Evolutionary conservation across 2,888 invertebrate species (phyloP), one percentile per base, ranked within the genome.

Genomic region (Clivina fossor): DNA sequence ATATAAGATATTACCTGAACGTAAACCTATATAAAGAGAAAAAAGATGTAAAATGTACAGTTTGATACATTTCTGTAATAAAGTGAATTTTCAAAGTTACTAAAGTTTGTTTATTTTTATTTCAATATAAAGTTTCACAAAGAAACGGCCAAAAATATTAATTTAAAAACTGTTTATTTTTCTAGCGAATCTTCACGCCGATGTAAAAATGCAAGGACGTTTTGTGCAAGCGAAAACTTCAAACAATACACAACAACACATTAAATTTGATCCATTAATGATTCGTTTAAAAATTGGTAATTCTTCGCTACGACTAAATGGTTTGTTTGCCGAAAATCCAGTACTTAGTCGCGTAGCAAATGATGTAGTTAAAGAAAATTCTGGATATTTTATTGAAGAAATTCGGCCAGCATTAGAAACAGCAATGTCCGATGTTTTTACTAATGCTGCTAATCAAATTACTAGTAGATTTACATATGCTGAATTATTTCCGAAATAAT

Each of bases 401-500:
- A 79, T 87, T 61, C 79, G 77, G 59, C 86, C 86, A 4, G 81
- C 80, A 16, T 67, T 86, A 65, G 85, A 86, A 65, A 71, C 76
- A 35, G 78, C 83, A 11, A 75, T 86, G 35, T 78, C 81, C 2
- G 80, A 83, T 40, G 79, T 84, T 56, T 84, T 87, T 63, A 84
- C 85, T 0, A 80, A 81, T 59, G 83, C 85, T 66, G 83, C 86
- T 0, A 86, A 86, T 65, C 83, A 80, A 69, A 84, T 87, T 58
- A 84, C 85, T 0, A 76, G 79, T 9, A 80, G 79, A 51, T 86
- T 86, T 67, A 83, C 85, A 2, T 86, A 84, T 66, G 78, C 83
- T 60, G 85, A 86, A 75, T 72, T 87, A 50, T 86, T 86, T 66
- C 85, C 85, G n/a, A n/a, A n/a, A n/a, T n/a, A n/a, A n/a, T n/a